Conservation (phyloP, 2,797 vertebrate genomes). For the Austrolebias charrua region DNA sequence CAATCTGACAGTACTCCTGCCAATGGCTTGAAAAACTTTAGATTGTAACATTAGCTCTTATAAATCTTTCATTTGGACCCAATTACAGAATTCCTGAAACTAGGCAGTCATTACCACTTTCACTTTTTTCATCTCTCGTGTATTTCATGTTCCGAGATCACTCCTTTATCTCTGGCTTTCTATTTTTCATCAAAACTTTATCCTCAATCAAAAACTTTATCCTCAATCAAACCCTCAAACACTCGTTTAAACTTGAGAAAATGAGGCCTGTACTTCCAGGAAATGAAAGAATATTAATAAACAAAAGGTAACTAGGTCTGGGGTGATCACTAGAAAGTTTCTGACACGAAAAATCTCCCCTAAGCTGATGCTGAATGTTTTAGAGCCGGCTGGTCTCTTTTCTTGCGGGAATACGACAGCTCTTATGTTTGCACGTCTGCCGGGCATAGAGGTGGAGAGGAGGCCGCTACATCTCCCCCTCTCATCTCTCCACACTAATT, state of each 20-base stretch:
- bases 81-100: constrained; percentile 45
- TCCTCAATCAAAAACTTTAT: no score
- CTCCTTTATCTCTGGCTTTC: constrained; percentile 50
- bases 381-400: constrained; percentile 56
- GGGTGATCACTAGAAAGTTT: constrained; percentile 70
- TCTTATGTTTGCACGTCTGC: constrained; percentile 65
- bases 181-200: constrained; percentile 73
- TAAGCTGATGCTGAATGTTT: constrained; percentile 73
- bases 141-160: constrained; percentile 59
- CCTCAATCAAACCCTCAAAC: constrained; percentile 66
- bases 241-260: constrained; percentile 63
- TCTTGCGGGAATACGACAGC: constrained; percentile 57
- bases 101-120: constrained; percentile 56
- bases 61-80: constrained; percentile 59
- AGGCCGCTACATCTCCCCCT: constrained; percentile 58
- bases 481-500: constrained; percentile 75
- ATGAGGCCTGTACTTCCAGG: constrained; percentile 49
- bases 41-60: constrained; percentile 42
- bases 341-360: constrained; percentile 67
- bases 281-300: neutral
- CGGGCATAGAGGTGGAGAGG: constrained; percentile 55
- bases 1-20: constrained; percentile 35
- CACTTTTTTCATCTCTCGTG: constrained; percentile 51
- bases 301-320: constrained; percentile 42
- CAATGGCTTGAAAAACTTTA: constrained; percentile 27